Percentiles rank a stretch among this genome's conserved stretches.
phyloP scores from a whole-genome alignment of 2,888 invertebrate genomes.

The Ichneumoninae sp. region DNA sequence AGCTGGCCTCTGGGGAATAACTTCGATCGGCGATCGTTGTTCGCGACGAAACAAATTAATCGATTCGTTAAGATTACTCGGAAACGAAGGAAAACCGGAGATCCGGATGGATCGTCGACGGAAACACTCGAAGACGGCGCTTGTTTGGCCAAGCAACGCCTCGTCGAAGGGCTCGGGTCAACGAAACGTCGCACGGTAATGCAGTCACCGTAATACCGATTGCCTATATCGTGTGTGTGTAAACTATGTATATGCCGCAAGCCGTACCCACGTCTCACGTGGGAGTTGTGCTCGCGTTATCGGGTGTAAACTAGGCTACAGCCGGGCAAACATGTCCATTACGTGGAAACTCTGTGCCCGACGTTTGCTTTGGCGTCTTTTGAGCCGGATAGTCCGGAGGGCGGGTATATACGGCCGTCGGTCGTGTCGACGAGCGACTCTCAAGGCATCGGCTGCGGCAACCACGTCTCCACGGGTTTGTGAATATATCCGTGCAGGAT shows the following conservation, averaged over 20 bases:
- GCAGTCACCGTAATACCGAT: background rate
- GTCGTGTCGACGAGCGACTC: conserved; percentile 32
- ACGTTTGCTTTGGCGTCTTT: conserved; percentile 67
- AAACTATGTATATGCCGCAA: conserved; percentile 29
- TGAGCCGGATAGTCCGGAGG: conserved; percentile 47
- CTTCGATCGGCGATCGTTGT: background rate
- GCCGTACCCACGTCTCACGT: conserved; percentile 56
- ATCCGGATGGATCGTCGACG: background rate
- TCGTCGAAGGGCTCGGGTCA: conserved; percentile 30
- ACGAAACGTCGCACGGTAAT: conserved; percentile 22
- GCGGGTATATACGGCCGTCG: conserved; percentile 20
- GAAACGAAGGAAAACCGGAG: background rate
- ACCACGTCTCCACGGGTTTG: conserved; percentile 14
- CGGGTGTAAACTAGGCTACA: conserved; percentile 74
- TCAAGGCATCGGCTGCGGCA: conserved; percentile 18
- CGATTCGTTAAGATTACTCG: background rate
- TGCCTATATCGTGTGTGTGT: conserved; percentile 2
- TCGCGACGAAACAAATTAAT: background rate
- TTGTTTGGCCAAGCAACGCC: background rate
- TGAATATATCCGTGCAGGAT: conserved; percentile 8
- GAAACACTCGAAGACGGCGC: background rate
- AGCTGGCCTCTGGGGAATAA: background rate
- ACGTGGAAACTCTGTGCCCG: conserved; percentile 68
- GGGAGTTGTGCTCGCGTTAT: conserved; percentile 72
- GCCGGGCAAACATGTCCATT: conserved; percentile 77